A percentile compares a stretch with the other conserved stretches of the same genome.
Conservation (phyloP, 2,113 vertebrate species). For the Natator depressus region DNA sequence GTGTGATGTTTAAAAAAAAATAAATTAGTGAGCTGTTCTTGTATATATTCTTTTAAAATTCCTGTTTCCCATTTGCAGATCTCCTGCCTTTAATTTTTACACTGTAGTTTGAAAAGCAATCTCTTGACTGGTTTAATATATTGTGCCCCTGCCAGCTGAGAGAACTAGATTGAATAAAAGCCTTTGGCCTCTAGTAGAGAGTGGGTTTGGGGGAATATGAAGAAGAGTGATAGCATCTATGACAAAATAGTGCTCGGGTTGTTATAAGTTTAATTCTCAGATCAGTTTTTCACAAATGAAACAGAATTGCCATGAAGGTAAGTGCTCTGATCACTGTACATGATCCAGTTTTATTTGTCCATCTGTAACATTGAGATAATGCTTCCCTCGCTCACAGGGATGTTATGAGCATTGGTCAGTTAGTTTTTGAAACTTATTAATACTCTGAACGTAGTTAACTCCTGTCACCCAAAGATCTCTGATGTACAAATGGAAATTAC, state of each 20-base stretch:
- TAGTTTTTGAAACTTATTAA: background rate
- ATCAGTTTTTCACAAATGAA: background rate
- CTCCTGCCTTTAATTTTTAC: background rate
- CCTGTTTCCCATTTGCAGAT: background rate
- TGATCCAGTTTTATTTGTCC: background rate
- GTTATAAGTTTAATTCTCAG: background rate
- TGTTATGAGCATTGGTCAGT: slow-evolving; percentile 5
- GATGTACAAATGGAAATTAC: background rate
- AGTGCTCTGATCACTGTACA: background rate
- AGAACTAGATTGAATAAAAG: background rate
- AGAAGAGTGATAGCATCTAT: background rate
- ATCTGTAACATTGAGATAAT: slow-evolving; percentile 41
- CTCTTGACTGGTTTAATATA: background rate
- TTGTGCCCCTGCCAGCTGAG: background rate
- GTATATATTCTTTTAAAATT: background rate
- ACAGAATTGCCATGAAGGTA: background rate
- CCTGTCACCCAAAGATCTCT: background rate
- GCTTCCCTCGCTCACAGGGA: slow-evolving; percentile 40
- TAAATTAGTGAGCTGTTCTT: background rate
- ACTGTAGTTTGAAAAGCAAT: background rate
- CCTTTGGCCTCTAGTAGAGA: background rate
- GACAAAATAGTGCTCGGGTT: slow-evolving; percentile 19
- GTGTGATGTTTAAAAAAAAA: background rate
- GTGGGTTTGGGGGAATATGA: background rate
- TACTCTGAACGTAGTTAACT: background rate